Conservation (phyloP, 2,113 vertebrate genomes). For the Miniopterus natalensis region DNA sequence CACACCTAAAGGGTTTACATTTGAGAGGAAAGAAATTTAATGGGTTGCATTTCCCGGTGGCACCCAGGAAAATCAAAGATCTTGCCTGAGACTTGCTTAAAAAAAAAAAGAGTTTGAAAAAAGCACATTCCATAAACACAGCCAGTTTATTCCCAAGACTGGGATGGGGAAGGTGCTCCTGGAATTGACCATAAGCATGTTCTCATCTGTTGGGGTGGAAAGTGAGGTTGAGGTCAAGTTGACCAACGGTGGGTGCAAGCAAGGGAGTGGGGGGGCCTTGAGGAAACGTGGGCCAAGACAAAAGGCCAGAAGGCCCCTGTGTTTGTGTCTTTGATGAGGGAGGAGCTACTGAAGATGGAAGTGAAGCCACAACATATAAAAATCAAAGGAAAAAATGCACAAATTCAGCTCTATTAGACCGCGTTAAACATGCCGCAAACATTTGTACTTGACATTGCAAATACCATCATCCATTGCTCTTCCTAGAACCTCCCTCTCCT, state of each 20-base stretch:
- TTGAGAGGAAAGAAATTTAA: conserved; percentile 13
- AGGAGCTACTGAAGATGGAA: not conserved
- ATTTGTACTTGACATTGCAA: not conserved
- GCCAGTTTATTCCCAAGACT: not conserved
- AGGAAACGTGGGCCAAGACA: not conserved
- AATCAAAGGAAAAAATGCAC: not conserved
- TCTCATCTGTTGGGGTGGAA: not conserved
- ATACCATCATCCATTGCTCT: not conserved
- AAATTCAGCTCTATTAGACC: not conserved
- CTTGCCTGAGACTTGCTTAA: conserved; percentile 25
- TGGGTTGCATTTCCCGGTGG: not conserved
- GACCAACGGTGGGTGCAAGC: not conserved
- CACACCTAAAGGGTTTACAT: not conserved
- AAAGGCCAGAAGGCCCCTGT: not conserved
- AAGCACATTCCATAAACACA: conserved; percentile 8
- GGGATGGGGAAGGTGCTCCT: not conserved
- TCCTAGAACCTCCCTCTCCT: not conserved
- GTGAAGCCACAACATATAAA: not conserved
- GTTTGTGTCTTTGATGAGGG: not conserved
- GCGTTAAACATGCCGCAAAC: not conserved
- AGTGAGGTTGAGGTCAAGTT: not conserved
- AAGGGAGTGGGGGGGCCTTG: not conserved
- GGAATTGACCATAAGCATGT: not conserved
- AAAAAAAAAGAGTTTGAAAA: not conserved
- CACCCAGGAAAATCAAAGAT: conserved; percentile 38